These are phyloP conservation scores for Diaphora mendica DNA, from an alignment of 2,888 invertebrate species.

Conservation along the genomic window DNA sequence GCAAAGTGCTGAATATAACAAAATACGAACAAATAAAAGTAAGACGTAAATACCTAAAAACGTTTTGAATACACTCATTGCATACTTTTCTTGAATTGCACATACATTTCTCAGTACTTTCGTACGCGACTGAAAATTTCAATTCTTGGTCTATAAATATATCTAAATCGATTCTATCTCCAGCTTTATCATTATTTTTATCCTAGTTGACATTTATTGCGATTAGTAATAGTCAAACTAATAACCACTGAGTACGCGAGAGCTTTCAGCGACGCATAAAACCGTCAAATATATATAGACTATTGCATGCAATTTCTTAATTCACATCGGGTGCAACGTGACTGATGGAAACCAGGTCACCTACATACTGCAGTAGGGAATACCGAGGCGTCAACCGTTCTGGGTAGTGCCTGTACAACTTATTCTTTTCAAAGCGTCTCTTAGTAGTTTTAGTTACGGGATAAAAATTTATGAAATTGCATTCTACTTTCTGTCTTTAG, in stretches of 20 bases:
- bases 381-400: constrained; percentile 52
- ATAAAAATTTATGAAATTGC: constrained; percentile 4
- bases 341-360: constrained; percentile 62
- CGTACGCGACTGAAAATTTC: not conserved
- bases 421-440: constrained; percentile 3
- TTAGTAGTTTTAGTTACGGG: constrained; percentile 3
- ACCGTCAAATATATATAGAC: constrained; percentile 25
- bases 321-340: constrained; percentile 61
- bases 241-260: constrained; percentile 1
- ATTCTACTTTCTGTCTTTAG: not conserved
- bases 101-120: no score
- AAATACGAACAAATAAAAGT: not conserved
- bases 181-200: not conserved
- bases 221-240: not conserved
- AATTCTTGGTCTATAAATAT: not conserved
- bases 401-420: constrained; percentile 12
- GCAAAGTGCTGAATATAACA: not conserved
- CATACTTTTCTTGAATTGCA: not conserved
- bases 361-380: constrained; percentile 52
- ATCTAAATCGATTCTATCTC: not conserved
- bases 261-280: not conserved
- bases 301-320: constrained; percentile 68
- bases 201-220: not conserved
- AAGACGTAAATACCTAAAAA: not conserved
- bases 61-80: not conserved